phyloP scores from a whole-genome alignment of 1,140 invertebrate species.

The Caenorhabditis inopinata region DNA sequence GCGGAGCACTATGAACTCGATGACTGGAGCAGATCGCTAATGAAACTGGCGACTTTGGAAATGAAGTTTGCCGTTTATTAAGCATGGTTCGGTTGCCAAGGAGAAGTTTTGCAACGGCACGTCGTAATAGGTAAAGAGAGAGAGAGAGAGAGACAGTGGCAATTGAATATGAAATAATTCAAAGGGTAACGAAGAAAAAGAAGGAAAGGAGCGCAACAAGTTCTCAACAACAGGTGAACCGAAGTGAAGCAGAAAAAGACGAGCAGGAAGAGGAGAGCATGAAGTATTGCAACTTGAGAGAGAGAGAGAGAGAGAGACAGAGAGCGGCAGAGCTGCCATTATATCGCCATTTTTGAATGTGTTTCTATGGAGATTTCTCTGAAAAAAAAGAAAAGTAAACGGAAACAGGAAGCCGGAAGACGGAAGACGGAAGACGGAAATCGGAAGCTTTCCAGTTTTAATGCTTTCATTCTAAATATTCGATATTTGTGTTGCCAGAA shows the following conservation, averaged over 20 bases:
- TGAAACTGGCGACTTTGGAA: neutral
- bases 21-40: neutral
- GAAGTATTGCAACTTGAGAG: neutral
- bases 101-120: neutral
- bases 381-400: too few species aligned
- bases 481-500: too few species aligned
- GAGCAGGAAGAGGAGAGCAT: neutral
- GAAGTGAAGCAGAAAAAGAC: neutral
- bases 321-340: neutral
- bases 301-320: neutral
- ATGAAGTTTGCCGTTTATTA: neutral
- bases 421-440: too few species aligned
- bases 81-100: constrained; percentile 23
- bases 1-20: constrained; percentile 25
- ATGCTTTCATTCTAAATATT: too few species aligned
- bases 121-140: neutral
- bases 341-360: neutral
- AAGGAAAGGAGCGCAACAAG: neutral
- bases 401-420: too few species aligned
- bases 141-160: neutral
- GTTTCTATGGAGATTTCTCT: neutral
- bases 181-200: neutral
- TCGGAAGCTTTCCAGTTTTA: too few species aligned
- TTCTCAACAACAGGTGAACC: constrained; percentile 2
- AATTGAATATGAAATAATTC: neutral